Evolutionary conservation across 1,140 invertebrate genomes (phyloP).

Genomic region (Zaprionus ghesquierei): DNA sequence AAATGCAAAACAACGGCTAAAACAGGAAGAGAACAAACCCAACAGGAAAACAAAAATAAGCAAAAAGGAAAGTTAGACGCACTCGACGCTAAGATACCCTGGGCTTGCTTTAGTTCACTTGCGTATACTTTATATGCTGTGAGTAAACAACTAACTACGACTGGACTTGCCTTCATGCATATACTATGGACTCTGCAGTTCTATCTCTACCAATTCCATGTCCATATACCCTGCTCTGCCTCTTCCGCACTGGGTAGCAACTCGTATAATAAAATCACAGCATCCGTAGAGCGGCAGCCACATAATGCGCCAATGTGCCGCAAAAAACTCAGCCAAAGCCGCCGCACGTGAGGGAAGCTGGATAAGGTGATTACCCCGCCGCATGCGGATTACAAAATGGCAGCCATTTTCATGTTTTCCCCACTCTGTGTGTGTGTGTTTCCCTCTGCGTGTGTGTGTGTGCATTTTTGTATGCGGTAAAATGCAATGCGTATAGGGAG

Average conservation of each 20-base stretch:
- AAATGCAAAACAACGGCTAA: conserved; percentile 36
- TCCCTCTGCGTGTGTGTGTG: conserved; percentile 17
- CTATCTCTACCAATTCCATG: no score
- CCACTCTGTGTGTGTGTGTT: not conserved
- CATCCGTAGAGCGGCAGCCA: conserved; percentile 52
- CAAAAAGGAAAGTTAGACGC: conserved; percentile 25
- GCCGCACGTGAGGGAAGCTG: conserved; percentile 44
- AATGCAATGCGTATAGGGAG: conserved; percentile 54
- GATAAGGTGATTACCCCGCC: conserved; percentile 76
- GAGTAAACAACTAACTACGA: no score
- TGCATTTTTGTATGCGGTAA: conserved; percentile 57
- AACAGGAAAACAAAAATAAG: conserved; percentile 30
- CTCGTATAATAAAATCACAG: conserved; percentile 61
- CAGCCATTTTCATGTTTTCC: conserved; percentile 69
- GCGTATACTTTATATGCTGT: no score
- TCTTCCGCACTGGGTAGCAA: not conserved
- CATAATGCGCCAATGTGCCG: conserved; percentile 73
- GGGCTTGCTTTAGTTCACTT: no score
- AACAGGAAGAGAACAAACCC: conserved; percentile 44
- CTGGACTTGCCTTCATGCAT: no score
- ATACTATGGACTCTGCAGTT: no score
- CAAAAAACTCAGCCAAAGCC: conserved; percentile 68
- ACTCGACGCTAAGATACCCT: not conserved
- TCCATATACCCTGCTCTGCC: not conserved
- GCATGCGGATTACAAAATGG: conserved; percentile 80